These are phyloP conservation scores for Myotis pilosus DNA, from an alignment of 2,797 vertebrate species.

Conservation along the genomic window DNA sequence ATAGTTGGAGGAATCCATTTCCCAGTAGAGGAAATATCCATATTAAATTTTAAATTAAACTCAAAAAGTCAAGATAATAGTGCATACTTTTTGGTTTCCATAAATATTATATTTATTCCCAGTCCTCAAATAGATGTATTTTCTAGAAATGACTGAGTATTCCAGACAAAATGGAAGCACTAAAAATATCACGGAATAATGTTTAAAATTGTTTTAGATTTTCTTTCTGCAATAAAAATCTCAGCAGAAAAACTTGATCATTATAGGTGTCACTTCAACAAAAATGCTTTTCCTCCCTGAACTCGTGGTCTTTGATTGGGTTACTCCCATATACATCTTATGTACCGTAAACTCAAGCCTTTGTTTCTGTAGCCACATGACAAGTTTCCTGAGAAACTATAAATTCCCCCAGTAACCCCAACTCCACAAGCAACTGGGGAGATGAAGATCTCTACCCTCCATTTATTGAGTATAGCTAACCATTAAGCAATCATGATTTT, in stretches of 20 bases:
- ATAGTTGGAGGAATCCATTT: neutral
- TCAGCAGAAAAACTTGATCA: neutral
- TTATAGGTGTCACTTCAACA: neutral
- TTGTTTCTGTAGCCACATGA: neutral
- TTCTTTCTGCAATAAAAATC: neutral
- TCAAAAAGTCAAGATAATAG: neutral
- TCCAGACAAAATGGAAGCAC: neutral
- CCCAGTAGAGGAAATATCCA: neutral
- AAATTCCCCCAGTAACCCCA: neutral
- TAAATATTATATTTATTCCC: neutral
- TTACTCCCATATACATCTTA: neutral
- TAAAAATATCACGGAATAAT: neutral
- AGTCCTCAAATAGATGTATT: neutral
- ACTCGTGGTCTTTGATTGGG: neutral
- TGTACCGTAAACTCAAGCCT: neutral
- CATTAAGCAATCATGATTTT: neutral
- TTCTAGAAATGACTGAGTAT: neutral
- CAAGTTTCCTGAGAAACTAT: neutral
- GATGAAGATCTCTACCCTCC: neutral
- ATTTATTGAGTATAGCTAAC: neutral
- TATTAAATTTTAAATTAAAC: neutral
- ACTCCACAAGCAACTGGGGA: neutral
- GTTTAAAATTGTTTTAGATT: neutral
- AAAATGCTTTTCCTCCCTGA: neutral
- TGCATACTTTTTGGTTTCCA: neutral